A percentile compares a stretch with the other conserved stretches of the same genome.
phyloP scores from a whole-genome alignment of 2,113 vertebrate species.

The Rhinoderma darwinii region DNA sequence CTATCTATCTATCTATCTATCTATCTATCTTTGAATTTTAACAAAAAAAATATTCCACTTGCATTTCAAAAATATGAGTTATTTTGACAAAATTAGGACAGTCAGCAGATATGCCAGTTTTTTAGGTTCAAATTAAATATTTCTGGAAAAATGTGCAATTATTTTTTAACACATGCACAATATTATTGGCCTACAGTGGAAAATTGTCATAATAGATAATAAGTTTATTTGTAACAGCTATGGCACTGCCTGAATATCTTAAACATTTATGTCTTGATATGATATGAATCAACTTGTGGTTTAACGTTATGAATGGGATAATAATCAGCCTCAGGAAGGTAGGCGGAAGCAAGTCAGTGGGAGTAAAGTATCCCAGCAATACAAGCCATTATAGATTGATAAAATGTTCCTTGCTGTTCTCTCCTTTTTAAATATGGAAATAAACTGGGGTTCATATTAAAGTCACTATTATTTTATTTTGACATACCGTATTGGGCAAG shows the following conservation, averaged over 20 bases:
- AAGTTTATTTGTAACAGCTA: neutral
- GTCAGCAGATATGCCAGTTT: neutral
- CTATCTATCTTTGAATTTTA: neutral
- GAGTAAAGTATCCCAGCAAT: conserved; percentile 15
- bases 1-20: conserved; percentile 36
- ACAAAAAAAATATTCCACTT: too few species aligned
- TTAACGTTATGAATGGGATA: conserved; percentile 1
- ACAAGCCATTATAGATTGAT: conserved; percentile 49
- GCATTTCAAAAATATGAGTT: neutral
- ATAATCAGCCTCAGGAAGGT: conserved; percentile 19
- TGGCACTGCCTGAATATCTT: neutral
- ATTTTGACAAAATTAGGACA: neutral
- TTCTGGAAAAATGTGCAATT: neutral
- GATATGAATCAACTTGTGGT: neutral
- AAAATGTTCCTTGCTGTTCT: conserved; percentile 17
- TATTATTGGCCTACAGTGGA: neutral
- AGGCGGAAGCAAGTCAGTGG: conserved; percentile 10
- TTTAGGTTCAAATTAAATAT: neutral
- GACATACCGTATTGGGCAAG: conserved; percentile 16
- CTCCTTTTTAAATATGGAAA: conserved; percentile 40
- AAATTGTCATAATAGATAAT: neutral
- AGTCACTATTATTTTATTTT: conserved; percentile 31
- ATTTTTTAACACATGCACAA: neutral
- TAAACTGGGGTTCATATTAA: conserved; percentile 32
- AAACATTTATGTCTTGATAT: neutral